Conservation (phyloP, 2,113 vertebrate species). For the Aegithalos caudatus region DNA sequence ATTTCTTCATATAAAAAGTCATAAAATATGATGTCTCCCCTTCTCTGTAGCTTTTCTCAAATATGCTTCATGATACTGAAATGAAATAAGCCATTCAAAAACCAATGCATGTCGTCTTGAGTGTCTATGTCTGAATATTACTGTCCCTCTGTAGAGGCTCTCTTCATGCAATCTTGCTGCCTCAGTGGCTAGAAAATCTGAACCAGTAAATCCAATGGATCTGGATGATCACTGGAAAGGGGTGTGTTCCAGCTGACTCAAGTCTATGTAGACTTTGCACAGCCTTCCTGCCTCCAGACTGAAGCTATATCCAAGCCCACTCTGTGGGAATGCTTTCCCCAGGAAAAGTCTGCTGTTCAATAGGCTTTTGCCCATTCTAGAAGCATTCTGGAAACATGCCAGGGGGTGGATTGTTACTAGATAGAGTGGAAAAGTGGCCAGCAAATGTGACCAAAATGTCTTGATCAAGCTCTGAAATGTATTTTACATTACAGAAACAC, state of each 20-base stretch:
- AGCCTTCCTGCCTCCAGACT: neutral
- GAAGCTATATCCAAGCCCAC: accelerated
- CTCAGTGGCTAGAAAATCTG: neutral
- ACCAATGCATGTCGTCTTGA: neutral
- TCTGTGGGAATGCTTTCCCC: neutral
- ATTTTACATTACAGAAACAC: neutral
- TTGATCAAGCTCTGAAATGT: neutral
- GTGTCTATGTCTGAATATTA: neutral
- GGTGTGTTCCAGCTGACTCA: neutral
- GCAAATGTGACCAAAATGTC: neutral
- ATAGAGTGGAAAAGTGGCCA: neutral
- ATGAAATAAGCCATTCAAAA: neutral
- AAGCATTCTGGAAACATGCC: neutral
- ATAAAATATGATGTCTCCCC: neutral
- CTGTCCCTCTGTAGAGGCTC: neutral
- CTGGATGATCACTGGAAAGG: neutral
- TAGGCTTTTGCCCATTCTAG: neutral
- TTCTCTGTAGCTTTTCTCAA: neutral
- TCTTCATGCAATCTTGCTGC: neutral
- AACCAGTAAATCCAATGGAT: neutral
- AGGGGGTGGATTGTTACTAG: neutral
- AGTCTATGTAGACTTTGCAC: neutral
- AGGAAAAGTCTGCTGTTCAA: neutral
- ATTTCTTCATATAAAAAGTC: neutral
- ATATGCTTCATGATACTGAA: neutral